These are phyloP conservation scores for Stylophora pistillata DNA, from an alignment of 64 coral and sea anemone species.

Conservation along the genomic window DNA sequence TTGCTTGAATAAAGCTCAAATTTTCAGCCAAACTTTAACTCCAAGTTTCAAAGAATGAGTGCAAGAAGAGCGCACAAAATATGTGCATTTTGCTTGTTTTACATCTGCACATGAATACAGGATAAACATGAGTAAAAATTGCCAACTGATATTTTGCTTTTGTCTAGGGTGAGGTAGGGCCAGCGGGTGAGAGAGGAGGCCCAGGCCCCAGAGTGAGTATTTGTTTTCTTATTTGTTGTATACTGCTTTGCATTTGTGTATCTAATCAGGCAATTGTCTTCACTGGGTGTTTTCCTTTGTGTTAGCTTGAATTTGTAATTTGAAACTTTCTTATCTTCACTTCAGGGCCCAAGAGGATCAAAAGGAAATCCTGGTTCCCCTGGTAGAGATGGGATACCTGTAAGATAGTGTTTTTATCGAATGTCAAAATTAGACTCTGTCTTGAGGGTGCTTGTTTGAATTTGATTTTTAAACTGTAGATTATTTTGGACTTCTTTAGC, in stretches of 20 bases:
- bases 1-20: too few relatives aligned
- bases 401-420: background rate
- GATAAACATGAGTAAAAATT: background rate
- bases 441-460: too few relatives aligned
- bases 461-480: too few relatives aligned
- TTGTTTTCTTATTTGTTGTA: background rate
- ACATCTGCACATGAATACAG: too few relatives aligned
- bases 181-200: background rate
- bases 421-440: too few relatives aligned
- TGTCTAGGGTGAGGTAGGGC: background rate
- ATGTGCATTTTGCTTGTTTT: too few relatives aligned
- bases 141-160: background rate
- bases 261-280: background rate
- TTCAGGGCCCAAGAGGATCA: background rate
- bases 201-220: conserved; percentile 10
- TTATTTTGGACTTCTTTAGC: too few relatives aligned
- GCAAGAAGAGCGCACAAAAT: too few relatives aligned
- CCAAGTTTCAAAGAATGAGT: too few relatives aligned
- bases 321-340: background rate
- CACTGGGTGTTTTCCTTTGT: background rate
- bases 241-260: background rate
- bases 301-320: background rate
- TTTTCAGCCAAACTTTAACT: too few relatives aligned
- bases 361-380: conserved; percentile 9
- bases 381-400: conserved; percentile 11